Evolutionary conservation across 2,113 vertebrate genomes (phyloP).

Genomic region (Perca flavescens): DNA sequence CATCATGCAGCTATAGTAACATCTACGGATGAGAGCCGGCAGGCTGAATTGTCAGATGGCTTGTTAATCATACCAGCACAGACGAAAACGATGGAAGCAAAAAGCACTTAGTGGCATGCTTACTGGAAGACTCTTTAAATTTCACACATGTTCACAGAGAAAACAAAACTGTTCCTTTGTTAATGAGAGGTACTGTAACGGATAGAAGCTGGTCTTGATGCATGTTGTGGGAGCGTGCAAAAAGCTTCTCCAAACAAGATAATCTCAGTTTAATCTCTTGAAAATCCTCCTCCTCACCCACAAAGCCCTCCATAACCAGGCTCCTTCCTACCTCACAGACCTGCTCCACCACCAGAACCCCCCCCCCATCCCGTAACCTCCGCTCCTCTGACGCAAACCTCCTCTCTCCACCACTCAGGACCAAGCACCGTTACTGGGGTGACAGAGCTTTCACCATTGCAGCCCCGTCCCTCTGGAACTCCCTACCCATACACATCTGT

Average conservation of each 20-base stretch:
- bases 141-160: neutral
- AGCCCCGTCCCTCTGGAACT: no score
- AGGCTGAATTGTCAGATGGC: neutral
- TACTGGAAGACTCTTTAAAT: neutral
- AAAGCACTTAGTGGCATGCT: neutral
- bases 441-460: no score
- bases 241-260: slow-evolving; percentile 37
- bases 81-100: neutral
- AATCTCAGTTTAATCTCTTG: slow-evolving; percentile 38
- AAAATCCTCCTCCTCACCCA: no score
- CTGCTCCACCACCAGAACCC: no score
- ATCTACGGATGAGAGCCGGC: neutral
- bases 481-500: no score
- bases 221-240: neutral
- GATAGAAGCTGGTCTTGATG: neutral
- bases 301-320: no score
- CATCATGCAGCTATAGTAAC: neutral
- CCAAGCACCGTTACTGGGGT: no score
- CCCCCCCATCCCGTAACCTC: no score
- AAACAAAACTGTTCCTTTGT: neutral
- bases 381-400: no score
- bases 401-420: no score
- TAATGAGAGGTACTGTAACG: slow-evolving; percentile 24
- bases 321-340: no score
- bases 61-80: neutral